phyloP scores from a whole-genome alignment of 2,888 invertebrate species.

The Trichogramma dendrolimi region DNA sequence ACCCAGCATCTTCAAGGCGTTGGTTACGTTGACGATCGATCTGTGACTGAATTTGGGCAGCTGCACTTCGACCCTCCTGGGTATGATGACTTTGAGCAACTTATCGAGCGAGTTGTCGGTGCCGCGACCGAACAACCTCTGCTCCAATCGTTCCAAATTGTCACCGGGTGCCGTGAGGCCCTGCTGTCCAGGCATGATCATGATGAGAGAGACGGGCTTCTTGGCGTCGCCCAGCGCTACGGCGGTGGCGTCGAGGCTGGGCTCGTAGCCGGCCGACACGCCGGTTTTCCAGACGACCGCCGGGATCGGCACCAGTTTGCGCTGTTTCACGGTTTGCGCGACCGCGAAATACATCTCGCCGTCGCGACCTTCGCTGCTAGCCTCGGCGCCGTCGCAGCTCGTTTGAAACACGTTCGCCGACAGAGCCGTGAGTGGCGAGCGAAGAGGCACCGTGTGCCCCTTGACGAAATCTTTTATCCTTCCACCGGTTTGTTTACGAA shows the following conservation, averaged over 20 bases:
- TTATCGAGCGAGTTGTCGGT: constrained; percentile 70
- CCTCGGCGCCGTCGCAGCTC: constrained; percentile 72
- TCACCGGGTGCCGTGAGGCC: constrained; percentile 76
- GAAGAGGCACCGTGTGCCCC: constrained; percentile 66
- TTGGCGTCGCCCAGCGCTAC: constrained; percentile 71
- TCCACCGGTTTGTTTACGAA: constrained; percentile 74
- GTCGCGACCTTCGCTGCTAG: constrained; percentile 72
- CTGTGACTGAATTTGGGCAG: constrained; percentile 80
- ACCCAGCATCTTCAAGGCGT: constrained; percentile 75
- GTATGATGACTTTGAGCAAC: constrained; percentile 68
- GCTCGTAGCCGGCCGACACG: constrained; percentile 81
- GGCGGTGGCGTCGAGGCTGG: constrained; percentile 77
- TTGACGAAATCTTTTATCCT: constrained; percentile 73
- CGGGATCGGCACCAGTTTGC: constrained; percentile 77
- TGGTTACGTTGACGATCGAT: constrained; percentile 76
- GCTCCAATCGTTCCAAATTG: constrained; percentile 71
- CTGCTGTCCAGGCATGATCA: constrained; percentile 82
- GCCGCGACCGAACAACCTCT: constrained; percentile 65
- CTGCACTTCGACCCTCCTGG: constrained; percentile 76
- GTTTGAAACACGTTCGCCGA: constrained; percentile 82
- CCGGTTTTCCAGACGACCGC: constrained; percentile 74
- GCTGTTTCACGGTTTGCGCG: constrained; percentile 72
- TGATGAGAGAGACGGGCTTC: constrained; percentile 71
- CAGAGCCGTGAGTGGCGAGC: constrained; percentile 75
- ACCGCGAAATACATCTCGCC: constrained; percentile 85